Percentiles rank a stretch among this genome's conserved stretches.
Conservation (phyloP, 2,113 vertebrate genomes). For the Boleophthalmus pectinirostris region DNA sequence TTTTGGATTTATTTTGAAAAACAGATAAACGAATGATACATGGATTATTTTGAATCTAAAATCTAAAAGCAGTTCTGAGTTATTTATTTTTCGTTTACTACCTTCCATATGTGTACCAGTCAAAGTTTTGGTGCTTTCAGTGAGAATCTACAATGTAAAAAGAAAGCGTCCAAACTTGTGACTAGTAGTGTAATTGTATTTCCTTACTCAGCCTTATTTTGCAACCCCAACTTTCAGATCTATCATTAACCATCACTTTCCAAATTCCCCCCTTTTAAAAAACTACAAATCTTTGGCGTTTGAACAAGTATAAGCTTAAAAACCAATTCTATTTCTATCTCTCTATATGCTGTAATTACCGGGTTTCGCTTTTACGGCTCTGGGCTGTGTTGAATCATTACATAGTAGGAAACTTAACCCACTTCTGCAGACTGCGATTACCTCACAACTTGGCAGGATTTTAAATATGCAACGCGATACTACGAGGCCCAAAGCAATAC, state of each 20-base stretch:
- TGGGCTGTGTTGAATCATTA: conserved; percentile 15
- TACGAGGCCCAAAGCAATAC: conserved; percentile 27
- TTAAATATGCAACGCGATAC: conserved; percentile 32
- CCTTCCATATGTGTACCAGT: too few species aligned
- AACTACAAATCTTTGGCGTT: conserved; percentile 19
- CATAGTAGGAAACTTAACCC: conserved; percentile 35
- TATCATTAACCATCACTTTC: conserved; percentile 36
- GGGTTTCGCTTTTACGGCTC: conserved; percentile 48
- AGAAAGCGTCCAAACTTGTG: too few species aligned
- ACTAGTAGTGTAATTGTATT: not conserved
- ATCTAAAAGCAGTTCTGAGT: too few species aligned
- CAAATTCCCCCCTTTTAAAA: conserved; percentile 18
- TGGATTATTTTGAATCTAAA: too few species aligned
- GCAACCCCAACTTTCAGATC: conserved; percentile 38
- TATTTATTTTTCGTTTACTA: too few species aligned
- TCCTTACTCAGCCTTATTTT: conserved; percentile 63
- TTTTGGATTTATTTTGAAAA: too few species aligned
- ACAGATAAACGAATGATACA: too few species aligned
- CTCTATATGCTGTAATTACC: conserved; percentile 67
- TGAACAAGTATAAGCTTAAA: conserved; percentile 32
- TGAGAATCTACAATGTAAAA: too few species aligned
- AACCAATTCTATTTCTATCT: conserved; percentile 65
- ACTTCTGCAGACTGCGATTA: conserved; percentile 23
- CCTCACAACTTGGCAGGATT: conserved; percentile 34
- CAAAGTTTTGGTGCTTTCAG: too few species aligned